Percentiles rank a stretch among this genome's conserved stretches.
Evolutionary conservation across 2,113 vertebrate genomes (phyloP).

Genomic region (Salvelinus sp.): DNA sequence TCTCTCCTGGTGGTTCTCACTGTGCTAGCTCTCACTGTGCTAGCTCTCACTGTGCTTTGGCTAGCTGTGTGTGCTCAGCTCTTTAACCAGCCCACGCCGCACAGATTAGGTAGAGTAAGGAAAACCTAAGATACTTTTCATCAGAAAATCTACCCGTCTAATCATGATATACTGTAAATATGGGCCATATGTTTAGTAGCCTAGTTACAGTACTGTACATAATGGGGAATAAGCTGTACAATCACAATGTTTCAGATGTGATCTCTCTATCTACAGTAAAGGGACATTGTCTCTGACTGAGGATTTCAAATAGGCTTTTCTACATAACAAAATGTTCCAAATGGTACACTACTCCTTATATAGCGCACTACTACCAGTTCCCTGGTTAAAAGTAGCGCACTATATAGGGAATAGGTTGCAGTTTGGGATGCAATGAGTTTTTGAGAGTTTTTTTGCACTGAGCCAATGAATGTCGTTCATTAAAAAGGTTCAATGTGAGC

Average conservation of each 20-base stretch:
- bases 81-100: constrained; percentile 20
- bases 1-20: constrained; percentile 37
- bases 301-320: neutral
- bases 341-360: too few relatives aligned
- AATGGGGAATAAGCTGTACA: neutral
- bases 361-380: too few relatives aligned
- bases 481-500: constrained; percentile 25
- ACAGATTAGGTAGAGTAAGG: constrained; percentile 30
- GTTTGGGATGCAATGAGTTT: neutral
- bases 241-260: neutral
- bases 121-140: constrained; percentile 11
- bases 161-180: neutral
- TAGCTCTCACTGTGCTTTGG: constrained; percentile 13
- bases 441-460: constrained; percentile 3
- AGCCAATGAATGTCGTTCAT: constrained; percentile 21
- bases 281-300: neutral
- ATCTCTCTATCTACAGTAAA: neutral
- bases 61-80: constrained; percentile 27
- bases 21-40: constrained; percentile 24
- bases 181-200: neutral
- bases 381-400: too few relatives aligned
- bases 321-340: neutral
- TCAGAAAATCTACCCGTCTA: neutral
- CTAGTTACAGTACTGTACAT: neutral
- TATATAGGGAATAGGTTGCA: too few relatives aligned